A percentile compares a stretch with the other conserved stretches of the same genome.
phyloP scores from a whole-genome alignment of 2,888 invertebrate species.

The Neoitamus cyanurus region DNA sequence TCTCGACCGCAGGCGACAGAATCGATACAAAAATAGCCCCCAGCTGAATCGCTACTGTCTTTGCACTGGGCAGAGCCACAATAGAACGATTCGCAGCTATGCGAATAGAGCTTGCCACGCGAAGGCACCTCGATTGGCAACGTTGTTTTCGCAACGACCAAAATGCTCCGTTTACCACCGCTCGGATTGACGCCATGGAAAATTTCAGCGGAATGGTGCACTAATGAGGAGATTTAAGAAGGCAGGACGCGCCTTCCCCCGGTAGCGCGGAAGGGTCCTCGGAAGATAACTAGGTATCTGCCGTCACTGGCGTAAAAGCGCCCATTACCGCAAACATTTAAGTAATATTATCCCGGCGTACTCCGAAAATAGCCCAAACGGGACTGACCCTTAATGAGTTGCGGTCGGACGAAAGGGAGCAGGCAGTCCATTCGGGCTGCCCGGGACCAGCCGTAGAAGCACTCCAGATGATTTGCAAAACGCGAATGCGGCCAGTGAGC shows the following conservation, averaged over 20 bases:
- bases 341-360: constrained; percentile 13
- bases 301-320: not conserved
- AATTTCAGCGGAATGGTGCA: not conserved
- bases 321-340: not conserved
- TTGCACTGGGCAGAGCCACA: not conserved
- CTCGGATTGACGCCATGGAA: not conserved
- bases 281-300: not conserved
- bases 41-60: constrained; percentile 10
- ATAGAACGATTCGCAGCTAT: not conserved
- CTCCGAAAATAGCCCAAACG: constrained; percentile 14
- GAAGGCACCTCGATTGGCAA: not conserved
- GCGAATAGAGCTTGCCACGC: not conserved
- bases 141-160: not conserved
- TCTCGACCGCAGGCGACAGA: constrained; percentile 17
- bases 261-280: not conserved
- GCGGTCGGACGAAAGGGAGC: not conserved
- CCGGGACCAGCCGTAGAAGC: not conserved
- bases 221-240: not conserved
- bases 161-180: not conserved
- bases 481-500: not conserved
- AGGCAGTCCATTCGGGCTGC: not conserved
- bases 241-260: not conserved
- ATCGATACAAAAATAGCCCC: constrained; percentile 22
- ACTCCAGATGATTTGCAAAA: constrained; percentile 21
- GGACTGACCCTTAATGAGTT: constrained; percentile 28